A percentile compares a stretch with the other conserved stretches of the same genome.
These are phyloP conservation scores for Gymnodraco acuticeps DNA, from an alignment of 2,797 vertebrate genomes.

Conservation along the genomic window DNA sequence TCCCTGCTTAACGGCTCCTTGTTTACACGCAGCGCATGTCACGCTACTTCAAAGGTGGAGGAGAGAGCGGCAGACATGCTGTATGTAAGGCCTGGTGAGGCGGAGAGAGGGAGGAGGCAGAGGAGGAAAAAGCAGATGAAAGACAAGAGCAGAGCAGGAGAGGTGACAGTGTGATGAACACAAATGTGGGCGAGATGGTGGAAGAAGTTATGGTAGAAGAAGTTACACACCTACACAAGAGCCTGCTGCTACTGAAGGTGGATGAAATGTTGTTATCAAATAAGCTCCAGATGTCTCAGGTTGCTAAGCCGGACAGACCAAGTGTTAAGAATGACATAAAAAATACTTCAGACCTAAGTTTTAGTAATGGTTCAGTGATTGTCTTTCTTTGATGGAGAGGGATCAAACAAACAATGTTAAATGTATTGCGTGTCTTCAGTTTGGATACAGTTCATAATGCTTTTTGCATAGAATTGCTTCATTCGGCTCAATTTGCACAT, in stretches of 20 bases:
- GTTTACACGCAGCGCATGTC: slow-evolving; percentile 84
- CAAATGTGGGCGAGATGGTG: slow-evolving; percentile 31
- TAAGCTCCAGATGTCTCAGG: slow-evolving; percentile 31
- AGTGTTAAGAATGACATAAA: background rate
- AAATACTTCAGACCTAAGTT: slow-evolving; percentile 19
- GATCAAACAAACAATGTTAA: slow-evolving; percentile 35
- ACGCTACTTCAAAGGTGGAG: slow-evolving; percentile 76
- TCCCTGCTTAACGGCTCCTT: slow-evolving; percentile 78
- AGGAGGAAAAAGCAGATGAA: slow-evolving; percentile 56
- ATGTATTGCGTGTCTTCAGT: slow-evolving; percentile 33
- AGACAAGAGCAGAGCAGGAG: slow-evolving; percentile 50
- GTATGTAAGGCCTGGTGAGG: slow-evolving; percentile 59
- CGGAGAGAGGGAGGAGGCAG: slow-evolving; percentile 54
- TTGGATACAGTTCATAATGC: slow-evolving; percentile 31
- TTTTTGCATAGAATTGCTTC: slow-evolving; percentile 12
- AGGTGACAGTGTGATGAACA: slow-evolving; percentile 67
- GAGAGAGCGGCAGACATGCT: slow-evolving; percentile 67
- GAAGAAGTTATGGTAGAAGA: slow-evolving; percentile 25
- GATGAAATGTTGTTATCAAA: slow-evolving; percentile 26
- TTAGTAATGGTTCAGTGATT: slow-evolving; percentile 13
- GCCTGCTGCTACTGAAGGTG: slow-evolving; percentile 27
- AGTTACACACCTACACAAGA: slow-evolving; percentile 29
- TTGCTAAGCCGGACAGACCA: slow-evolving; percentile 18
- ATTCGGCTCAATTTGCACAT: background rate
- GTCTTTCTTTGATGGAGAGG: slow-evolving; percentile 11